Percentiles rank a stretch among this genome's conserved stretches.
phyloP scores from a whole-genome alignment of 2,888 invertebrate genomes.

The Spialia ferax region DNA sequence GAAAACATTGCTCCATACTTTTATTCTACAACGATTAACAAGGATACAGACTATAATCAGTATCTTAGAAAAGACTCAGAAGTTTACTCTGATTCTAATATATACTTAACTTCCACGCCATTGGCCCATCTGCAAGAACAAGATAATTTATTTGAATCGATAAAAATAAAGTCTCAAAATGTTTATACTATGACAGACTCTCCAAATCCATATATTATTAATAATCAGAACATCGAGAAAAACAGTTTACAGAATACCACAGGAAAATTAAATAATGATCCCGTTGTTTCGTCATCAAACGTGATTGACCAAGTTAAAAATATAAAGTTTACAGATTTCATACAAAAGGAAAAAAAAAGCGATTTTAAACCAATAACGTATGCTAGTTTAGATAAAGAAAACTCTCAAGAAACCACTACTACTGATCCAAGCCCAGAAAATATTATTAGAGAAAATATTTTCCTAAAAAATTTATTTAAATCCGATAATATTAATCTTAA shows the following conservation, averaged over 20 bases:
- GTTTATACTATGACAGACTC: conserved; percentile 1
- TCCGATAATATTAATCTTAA: conserved; percentile 49
- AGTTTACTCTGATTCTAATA: conserved; percentile 14
- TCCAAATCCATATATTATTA: conserved; percentile 9
- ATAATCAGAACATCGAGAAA: conserved; percentile 11
- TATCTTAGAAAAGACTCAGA: neutral
- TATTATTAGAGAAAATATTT: conserved; percentile 69
- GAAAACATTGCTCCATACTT: conserved; percentile 16
- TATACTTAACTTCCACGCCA: conserved; percentile 12
- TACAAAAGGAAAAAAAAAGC: conserved; percentile 50
- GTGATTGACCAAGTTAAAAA: conserved; percentile 37
- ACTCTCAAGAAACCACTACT: conserved; percentile 47
- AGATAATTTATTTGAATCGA: conserved; percentile 15
- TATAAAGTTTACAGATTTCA: conserved; percentile 46
- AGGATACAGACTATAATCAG: conserved; percentile 3
- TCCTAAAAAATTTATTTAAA: conserved; percentile 69
- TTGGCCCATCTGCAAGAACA: conserved; percentile 5
- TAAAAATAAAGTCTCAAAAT: conserved; percentile 19
- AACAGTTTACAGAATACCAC: conserved; percentile 41
- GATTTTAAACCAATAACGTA: conserved; percentile 48
- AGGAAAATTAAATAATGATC: conserved; percentile 18
- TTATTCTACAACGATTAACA: conserved; percentile 17
- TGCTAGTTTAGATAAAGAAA: conserved; percentile 22
- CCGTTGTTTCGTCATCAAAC: neutral
- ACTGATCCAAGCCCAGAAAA: conserved; percentile 59